Percentiles rank a stretch among this genome's conserved stretches.
Conservation (phyloP, 2,888 invertebrate species). For the Panopea generosa region DNA sequence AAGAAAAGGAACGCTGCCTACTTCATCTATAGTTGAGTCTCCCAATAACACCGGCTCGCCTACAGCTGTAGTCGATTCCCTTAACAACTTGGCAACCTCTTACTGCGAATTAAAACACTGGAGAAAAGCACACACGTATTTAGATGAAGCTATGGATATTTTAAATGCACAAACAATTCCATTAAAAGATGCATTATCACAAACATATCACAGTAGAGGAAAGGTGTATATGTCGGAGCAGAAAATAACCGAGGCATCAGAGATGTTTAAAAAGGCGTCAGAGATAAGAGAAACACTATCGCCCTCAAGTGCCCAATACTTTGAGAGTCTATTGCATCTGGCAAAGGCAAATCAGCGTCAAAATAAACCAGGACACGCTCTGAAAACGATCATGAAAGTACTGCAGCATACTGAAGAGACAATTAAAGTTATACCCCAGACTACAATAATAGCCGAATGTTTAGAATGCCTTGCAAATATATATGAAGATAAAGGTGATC, state of each 20-base stretch:
- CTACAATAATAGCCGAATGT: constrained; percentile 37
- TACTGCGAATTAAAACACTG: constrained; percentile 25
- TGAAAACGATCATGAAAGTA: constrained; percentile 31
- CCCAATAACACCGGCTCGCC: too few species aligned
- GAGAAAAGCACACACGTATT: constrained; percentile 39
- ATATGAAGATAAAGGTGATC: too few species aligned
- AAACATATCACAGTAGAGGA: constrained; percentile 41
- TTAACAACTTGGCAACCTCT: constrained; percentile 62
- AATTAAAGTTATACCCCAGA: constrained; percentile 29
- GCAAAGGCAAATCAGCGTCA: constrained; percentile 26
- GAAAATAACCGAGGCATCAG: constrained; percentile 21
- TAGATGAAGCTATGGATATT: constrained; percentile 48
- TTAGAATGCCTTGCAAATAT: constrained; percentile 35
- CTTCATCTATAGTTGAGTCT: constrained; percentile 54
- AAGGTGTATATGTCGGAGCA: constrained; percentile 31
- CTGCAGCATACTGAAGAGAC: constrained; percentile 22
- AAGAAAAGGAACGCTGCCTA: constrained; percentile 44
- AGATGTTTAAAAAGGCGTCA: constrained; percentile 39
- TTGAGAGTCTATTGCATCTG: constrained; percentile 45
- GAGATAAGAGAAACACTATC: constrained; percentile 23
- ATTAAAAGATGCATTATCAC: constrained; percentile 21
- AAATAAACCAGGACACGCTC: constrained; percentile 21
- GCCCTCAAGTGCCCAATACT: constrained; percentile 14
- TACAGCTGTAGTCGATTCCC: too few species aligned
- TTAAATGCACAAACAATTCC: constrained; percentile 29